Evolutionary conservation across 2,797 vertebrate genomes (phyloP).

Genomic region (Tokudaia muenninki): DNA sequence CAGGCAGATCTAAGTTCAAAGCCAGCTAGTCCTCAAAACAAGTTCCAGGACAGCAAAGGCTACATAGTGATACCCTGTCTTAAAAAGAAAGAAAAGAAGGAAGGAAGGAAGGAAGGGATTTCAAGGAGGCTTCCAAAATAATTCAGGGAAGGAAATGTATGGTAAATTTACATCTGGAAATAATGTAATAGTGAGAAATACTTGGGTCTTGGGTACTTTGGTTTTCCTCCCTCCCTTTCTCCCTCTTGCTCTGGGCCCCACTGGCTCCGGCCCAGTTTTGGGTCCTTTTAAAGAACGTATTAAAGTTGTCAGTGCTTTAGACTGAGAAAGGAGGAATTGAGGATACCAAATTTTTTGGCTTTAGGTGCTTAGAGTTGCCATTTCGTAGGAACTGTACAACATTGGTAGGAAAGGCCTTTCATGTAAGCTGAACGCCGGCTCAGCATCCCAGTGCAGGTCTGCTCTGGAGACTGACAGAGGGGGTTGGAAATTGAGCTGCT

Average conservation of each 20-base stretch:
- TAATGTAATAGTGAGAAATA: not conserved
- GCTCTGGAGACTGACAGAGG: not conserved
- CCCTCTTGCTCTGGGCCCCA: too few relatives aligned
- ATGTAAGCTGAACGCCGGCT: not conserved
- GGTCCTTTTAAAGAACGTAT: slow-evolving; percentile 38
- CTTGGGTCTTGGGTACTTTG: slow-evolving; percentile 48
- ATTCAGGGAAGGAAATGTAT: not conserved
- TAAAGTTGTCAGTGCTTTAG: slow-evolving; percentile 13
- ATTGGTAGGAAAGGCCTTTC: slow-evolving; percentile 27
- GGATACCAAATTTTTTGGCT: not conserved
- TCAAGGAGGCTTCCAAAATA: slow-evolving; percentile 10
- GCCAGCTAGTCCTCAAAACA: not conserved
- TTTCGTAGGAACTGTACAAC: slow-evolving; percentile 26
- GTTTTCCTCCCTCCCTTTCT: too few relatives aligned
- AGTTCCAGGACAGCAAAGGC: not conserved
- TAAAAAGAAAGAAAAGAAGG: not conserved
- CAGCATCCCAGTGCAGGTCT: slow-evolving; percentile 2
- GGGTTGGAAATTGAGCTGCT: not conserved
- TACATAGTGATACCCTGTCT: not conserved
- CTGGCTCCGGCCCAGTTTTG: not conserved
- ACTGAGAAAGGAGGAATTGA: slow-evolving; percentile 34
- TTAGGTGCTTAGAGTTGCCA: slow-evolving; percentile 25
- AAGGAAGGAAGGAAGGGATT: too few relatives aligned
- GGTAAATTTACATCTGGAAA: slow-evolving; percentile 4
- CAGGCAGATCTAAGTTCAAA: not conserved